Percentiles rank a stretch among this genome's conserved stretches.
Evolutionary conservation across 2,797 vertebrate genomes (phyloP).

Genomic region (Brachyalestes nurse): DNA sequence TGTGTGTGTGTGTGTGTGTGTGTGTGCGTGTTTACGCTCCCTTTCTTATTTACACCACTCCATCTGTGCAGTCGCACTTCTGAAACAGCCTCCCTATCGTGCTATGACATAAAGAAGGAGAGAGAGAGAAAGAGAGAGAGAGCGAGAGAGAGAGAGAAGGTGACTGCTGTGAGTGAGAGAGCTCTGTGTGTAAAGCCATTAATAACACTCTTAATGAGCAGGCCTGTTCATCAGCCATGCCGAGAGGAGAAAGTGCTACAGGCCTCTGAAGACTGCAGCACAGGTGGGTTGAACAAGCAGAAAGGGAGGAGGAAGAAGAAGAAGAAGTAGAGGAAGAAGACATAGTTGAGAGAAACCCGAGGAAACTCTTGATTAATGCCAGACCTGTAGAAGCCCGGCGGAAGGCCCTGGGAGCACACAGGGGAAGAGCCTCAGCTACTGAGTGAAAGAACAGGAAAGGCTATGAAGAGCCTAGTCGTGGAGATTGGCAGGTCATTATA

Average conservation of each 20-base stretch:
- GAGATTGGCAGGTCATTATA: slow-evolving; percentile 5
- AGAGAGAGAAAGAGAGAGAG: not conserved
- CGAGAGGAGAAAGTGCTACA: slow-evolving; percentile 30
- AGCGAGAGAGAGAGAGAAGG: slow-evolving; percentile 7
- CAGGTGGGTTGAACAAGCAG: slow-evolving; percentile 33
- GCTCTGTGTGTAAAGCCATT: slow-evolving; percentile 51
- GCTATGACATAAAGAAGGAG: slow-evolving; percentile 26
- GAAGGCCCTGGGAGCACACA: not conserved
- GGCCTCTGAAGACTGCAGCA: not conserved
- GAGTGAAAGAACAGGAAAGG: not conserved
- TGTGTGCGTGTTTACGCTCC: slow-evolving; percentile 13
- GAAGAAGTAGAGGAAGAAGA: not conserved
- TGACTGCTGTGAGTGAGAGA: slow-evolving; percentile 26
- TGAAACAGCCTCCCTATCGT: slow-evolving; percentile 28
- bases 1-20: slow-evolving; percentile 10
- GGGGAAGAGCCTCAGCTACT: not conserved
- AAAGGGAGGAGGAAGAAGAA: slow-evolving; percentile 8
- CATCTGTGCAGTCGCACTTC: slow-evolving; percentile 54
- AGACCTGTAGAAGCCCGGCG: not conserved
- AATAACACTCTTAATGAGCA: slow-evolving; percentile 61
- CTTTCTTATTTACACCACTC: slow-evolving; percentile 56
- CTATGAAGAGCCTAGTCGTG: not conserved
- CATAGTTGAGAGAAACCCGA: not conserved
- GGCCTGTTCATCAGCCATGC: slow-evolving; percentile 52
- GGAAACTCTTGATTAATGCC: slow-evolving; percentile 12